Percentiles rank a stretch among this genome's conserved stretches.
phyloP scores from a whole-genome alignment of 2,113 vertebrate genomes.

The Neodon shergylaensis region DNA sequence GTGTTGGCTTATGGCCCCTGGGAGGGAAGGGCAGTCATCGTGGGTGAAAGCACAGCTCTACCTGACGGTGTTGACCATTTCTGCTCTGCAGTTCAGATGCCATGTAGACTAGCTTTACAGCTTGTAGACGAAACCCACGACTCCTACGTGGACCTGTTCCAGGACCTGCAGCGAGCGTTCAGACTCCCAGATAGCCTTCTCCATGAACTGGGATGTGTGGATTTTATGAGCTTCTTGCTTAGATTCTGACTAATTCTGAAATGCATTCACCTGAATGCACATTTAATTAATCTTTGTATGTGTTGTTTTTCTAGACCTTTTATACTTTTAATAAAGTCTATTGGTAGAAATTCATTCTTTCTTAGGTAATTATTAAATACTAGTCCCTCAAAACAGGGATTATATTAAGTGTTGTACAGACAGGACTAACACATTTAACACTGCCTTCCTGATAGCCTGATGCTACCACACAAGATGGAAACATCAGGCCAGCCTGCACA shows the following conservation, averaged over 20 bases:
- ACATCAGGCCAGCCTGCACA: neutral
- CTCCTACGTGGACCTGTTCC: neutral
- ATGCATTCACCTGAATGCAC: neutral
- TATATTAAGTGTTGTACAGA: neutral
- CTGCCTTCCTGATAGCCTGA: neutral
- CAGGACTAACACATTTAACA: neutral
- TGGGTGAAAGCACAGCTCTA: neutral
- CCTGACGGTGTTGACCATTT: neutral
- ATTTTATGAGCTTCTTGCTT: neutral
- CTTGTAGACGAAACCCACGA: neutral
- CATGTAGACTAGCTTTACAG: neutral
- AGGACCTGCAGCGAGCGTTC: neutral
- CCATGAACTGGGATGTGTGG: neutral
- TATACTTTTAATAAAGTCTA: neutral
- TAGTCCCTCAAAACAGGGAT: constrained; percentile 24
- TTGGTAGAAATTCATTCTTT: constrained; percentile 27
- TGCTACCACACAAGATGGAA: neutral
- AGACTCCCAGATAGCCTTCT: neutral
- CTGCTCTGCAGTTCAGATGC: neutral
- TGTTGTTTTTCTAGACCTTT: constrained; percentile 30
- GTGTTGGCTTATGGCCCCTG: neutral
- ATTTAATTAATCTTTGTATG: neutral
- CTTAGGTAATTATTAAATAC: constrained; percentile 40
- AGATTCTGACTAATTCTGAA: constrained; percentile 3
- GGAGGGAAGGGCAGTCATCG: neutral